Evolutionary conservation across 2,797 vertebrate species (phyloP), one percentile per base, ranked within the genome.

Genomic region (Leptodactylus fallax): DNA sequence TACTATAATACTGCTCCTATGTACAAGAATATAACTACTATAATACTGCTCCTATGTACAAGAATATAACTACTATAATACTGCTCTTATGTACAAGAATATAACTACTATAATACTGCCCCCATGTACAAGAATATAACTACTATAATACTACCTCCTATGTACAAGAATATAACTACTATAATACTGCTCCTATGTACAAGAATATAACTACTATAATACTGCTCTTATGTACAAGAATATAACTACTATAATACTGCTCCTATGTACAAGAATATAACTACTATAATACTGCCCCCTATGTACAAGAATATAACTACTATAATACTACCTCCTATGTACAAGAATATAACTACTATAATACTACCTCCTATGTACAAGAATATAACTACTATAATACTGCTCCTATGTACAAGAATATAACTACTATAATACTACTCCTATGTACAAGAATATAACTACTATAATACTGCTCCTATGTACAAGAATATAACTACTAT

Each of bases 331-430:
- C 21, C 8, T n/a, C 74, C 49, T 13, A 51, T 77, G 19, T 77
- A 77, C 21, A 77, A 77, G 49, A 77, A 77, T 77, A 77, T 77
- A 53, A 77, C 74, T 77, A 77, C 74, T 77, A 77, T 77, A 77
- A 53, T 77, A 51, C 47, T 77, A 21, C 49, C 21, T 14, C 49
- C 47, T 77, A 77, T 53, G 10, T 77, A 77, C 74, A 77, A 25
- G 74, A 77, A 53, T 77, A 77, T 77, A 77, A 77, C 74, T 77
- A 23, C 49, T 77, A 23, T 77, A 53, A 77, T 77, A 77, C 21
- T 77, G 49, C 19, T 7, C 10, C 72, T 77, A 77, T 77, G 12
- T 53, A 77, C 49, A 77, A 53, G 21, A 77, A 53, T 77, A 77
- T 53, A 76, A 76, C 19, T 76, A 76, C 72, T 76, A 51, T 76